These are phyloP conservation scores for Anabacerthia variegaticeps DNA, from an alignment of 2,797 vertebrate species.

Conservation along the genomic window DNA sequence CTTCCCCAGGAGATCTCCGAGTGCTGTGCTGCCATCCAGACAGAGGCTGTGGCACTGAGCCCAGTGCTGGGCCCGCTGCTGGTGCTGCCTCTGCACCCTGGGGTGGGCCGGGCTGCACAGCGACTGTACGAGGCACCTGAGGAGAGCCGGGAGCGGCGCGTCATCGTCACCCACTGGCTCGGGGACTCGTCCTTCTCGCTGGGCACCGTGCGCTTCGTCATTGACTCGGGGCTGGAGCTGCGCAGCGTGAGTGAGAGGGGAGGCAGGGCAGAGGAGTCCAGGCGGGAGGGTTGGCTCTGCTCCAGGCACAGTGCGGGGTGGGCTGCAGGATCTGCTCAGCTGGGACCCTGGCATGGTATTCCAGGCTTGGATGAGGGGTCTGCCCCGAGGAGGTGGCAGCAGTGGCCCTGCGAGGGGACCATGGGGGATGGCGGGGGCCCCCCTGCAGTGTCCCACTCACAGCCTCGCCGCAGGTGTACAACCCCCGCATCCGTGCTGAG, in stretches of 20 bases:
- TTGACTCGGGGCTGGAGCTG: conserved; percentile 90
- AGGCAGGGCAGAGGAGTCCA: fast-evolving
- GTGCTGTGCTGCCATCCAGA: conserved; percentile 80
- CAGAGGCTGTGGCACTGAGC: conserved; percentile 77
- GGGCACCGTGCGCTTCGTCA: conserved; percentile 81
- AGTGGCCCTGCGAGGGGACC: too few relatives aligned
- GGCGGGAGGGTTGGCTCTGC: not conserved
- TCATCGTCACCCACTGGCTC: conserved; percentile 84
- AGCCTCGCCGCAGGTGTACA: conserved; percentile 82
- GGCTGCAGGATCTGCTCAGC: not conserved
- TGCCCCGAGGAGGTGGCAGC: fast-evolving
- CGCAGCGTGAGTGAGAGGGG: conserved; percentile 80
- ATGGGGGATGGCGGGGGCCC: not conserved
- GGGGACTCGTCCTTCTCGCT: conserved; percentile 91
- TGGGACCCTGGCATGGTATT: fast-evolving
- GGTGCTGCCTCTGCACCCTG: conserved; percentile 81
- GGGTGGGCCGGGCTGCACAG: conserved; percentile 76
- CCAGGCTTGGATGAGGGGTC: not conserved
- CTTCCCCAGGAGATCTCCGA: conserved; percentile 81
- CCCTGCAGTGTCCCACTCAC: not conserved
- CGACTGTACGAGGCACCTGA: conserved; percentile 80
- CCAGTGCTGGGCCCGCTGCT: conserved; percentile 77
- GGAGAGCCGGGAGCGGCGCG: conserved; percentile 60
- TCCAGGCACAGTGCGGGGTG: fast-evolving
- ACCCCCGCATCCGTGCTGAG: conserved; percentile 89